Conservation (phyloP, 2,888 invertebrate species). For the Eupithecia pulchellata region DNA sequence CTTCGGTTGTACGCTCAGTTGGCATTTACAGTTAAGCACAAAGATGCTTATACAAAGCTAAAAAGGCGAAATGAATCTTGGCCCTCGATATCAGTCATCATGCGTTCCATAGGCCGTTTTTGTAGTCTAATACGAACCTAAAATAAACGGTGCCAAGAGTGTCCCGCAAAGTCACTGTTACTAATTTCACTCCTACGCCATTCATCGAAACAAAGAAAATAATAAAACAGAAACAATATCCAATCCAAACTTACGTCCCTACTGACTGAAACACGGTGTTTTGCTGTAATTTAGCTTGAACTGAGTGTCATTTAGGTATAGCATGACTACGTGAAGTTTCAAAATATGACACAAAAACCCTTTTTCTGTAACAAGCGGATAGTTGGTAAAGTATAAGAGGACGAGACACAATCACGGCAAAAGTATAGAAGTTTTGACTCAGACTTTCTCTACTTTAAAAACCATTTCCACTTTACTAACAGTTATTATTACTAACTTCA, state of each 20-base stretch:
- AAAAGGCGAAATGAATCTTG: no score
- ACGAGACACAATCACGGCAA: background rate
- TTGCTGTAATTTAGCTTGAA: background rate
- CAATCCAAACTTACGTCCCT: background rate
- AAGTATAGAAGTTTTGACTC: background rate
- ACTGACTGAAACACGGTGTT: background rate
- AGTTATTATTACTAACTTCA: background rate
- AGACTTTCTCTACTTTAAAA: background rate
- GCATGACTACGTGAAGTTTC: no score
- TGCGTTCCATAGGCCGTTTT: no score
- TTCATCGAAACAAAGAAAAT: background rate
- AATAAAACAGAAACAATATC: background rate
- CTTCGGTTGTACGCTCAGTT: background rate
- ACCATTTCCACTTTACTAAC: background rate
- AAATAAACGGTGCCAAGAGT: background rate
- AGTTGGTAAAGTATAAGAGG: no score
- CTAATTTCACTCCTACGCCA: background rate
- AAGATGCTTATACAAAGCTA: no score
- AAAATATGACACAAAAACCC: no score
- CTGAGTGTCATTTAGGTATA: background rate
- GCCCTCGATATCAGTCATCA: no score
- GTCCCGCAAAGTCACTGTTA: background rate
- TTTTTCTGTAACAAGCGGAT: no score
- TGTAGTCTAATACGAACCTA: no score
- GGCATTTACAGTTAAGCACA: background rate